A percentile compares a stretch with the other conserved stretches of the same genome.
phyloP scores from a whole-genome alignment of 2,888 invertebrate species.

The Erynnis tages region DNA sequence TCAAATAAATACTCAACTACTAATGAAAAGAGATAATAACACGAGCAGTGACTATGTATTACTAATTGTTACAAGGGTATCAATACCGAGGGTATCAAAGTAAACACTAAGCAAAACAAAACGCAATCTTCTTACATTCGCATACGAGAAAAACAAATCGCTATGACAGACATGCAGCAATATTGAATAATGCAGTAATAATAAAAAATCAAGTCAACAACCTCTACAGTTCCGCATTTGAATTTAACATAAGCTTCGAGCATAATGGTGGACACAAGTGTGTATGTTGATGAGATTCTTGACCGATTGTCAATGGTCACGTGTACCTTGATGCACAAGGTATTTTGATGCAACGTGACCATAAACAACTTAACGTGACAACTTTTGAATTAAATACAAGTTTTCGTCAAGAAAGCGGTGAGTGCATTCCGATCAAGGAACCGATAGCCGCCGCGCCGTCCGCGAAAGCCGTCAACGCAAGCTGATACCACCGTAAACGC shows the following conservation, averaged over 20 bases:
- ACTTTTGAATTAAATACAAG: conserved; percentile 36
- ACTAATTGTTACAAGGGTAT: too few relatives aligned
- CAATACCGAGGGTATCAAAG: too few relatives aligned
- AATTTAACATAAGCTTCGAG: conserved; percentile 31
- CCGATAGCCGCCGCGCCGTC: background rate
- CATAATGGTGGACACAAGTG: conserved; percentile 36
- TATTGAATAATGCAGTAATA: conserved; percentile 17
- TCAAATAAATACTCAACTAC: too few relatives aligned
- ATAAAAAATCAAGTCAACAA: conserved; percentile 30
- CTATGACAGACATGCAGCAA: background rate
- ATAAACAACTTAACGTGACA: too few relatives aligned
- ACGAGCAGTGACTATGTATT: too few relatives aligned
- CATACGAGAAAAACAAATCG: too few relatives aligned
- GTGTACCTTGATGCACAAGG: conserved; percentile 44
- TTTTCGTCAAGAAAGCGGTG: conserved; percentile 8
- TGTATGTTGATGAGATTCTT: conserved; percentile 48
- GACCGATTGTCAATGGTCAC: conserved; percentile 53
- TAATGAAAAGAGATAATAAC: too few relatives aligned
- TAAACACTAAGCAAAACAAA: too few relatives aligned
- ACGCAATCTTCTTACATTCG: too few relatives aligned
- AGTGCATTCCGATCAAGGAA: background rate
- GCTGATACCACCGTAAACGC: too few relatives aligned
- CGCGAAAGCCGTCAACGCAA: background rate
- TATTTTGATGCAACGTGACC: too few relatives aligned
- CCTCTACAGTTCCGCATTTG: conserved; percentile 27